Base-by-base conservation (phyloP, 2,113 vertebrate genomes). In the Ameiurus melas region DNA sequence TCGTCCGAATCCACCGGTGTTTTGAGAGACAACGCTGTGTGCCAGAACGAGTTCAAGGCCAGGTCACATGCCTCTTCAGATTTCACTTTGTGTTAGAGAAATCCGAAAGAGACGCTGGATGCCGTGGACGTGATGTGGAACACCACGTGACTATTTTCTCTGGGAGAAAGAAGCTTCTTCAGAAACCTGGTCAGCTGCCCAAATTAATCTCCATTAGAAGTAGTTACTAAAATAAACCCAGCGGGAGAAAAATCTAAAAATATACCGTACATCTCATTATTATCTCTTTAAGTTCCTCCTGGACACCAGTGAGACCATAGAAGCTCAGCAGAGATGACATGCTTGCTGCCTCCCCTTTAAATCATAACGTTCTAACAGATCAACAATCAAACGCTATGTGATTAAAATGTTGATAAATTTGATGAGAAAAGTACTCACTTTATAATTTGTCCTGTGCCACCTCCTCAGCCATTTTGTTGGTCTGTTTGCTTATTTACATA, bases 31-130 rank as follows among this genome's bases (percentile, higher is more conserved):
- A 86, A 84, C 83, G 43, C 53, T 82, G 43, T 70, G n/a, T 55
- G 68, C 58, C 39, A 10, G 22, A 4, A 27, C 16, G 66, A 79
- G 87, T 87, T 91, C 84, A 83, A 90, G 87, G 60, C 57, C 62
- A 27, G 82, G 85, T 71, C 80, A 71, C 51, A 77, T 36, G 70
- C 27, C 78, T 73, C 47, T 39, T 68, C 79, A 84, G 36, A 57
- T 71, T 66, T 80, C 39, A 64, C 43, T 53, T 79, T 70, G 22
- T 39, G 25, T 39, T 57, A 71, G 71, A 19, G 0, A 30, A 85
- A 51, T 47, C 58, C 43, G 43, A 64, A 19, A 58, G 27, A 73
- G 43, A 58, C 62, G 3, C 51, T 62, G 86, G 78, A 77, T 36
- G 7, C 33, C 27, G 57, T 55, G 73, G 83, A 83, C 9, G 82